Conservation (phyloP, 30 jellyfish, hydroid and myxozoan genomes). For the Sanderia malayensis region DNA sequence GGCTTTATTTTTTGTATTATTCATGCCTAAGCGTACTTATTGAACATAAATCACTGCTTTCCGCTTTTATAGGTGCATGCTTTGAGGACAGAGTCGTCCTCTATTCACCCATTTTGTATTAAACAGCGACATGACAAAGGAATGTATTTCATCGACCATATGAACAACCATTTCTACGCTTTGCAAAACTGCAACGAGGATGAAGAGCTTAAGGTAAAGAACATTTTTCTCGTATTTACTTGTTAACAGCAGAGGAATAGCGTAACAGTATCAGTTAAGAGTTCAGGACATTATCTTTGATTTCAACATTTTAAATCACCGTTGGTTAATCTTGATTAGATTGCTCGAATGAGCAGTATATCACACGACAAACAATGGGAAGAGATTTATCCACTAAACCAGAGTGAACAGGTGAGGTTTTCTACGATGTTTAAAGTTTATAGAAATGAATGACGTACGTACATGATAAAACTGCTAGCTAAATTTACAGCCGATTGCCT, state of each 20-base stretch:
- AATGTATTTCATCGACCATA: constrained; percentile 45
- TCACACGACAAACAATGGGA: neutral
- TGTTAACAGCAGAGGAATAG: no score
- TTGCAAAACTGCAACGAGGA: constrained; percentile 3
- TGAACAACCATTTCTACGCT: constrained; percentile 47
- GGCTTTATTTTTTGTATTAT: no score
- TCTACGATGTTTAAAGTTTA: neutral
- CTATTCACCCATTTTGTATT: neutral
- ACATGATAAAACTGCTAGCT: no score
- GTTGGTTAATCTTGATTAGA: no score
- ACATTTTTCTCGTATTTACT: no score
- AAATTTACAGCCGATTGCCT: no score
- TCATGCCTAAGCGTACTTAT: no score
- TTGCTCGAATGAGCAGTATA: neutral
- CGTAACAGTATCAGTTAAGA: no score
- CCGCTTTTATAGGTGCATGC: constrained; percentile 1
- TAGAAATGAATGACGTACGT: no score
- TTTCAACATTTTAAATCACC: no score
- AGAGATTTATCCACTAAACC: neutral
- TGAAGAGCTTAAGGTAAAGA: constrained; percentile 28
- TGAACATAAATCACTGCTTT: no score
- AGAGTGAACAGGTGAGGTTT: neutral
- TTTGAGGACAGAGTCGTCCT: constrained; percentile 3
- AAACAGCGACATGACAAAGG: constrained; percentile 19
- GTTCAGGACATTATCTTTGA: no score